phyloP scores from a whole-genome alignment of 2,888 invertebrate genomes.

The Chloroclystis v-ata region DNA sequence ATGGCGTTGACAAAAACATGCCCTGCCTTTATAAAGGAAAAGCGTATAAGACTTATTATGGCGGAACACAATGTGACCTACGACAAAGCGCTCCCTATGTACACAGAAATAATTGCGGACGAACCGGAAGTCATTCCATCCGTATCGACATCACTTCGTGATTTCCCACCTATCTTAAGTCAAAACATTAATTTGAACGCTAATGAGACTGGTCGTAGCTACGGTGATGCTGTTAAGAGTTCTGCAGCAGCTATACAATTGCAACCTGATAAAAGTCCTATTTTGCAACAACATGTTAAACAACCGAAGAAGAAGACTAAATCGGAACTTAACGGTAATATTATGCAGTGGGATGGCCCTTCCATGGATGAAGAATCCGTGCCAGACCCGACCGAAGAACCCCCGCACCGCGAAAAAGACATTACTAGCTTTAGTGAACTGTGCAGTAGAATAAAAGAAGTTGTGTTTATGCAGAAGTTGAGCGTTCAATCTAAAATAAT shows the following conservation, averaged over 20 bases:
- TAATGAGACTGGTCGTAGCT: background rate
- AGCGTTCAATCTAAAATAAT: background rate
- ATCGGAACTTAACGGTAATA: background rate
- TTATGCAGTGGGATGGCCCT: background rate
- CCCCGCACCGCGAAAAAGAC: background rate
- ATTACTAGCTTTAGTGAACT: background rate
- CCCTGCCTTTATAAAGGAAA: slow-evolving; percentile 10
- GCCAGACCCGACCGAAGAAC: background rate
- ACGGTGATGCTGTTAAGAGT: background rate
- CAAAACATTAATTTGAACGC: background rate
- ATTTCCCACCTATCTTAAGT: background rate
- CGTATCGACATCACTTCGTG: background rate
- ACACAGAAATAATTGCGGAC: background rate
- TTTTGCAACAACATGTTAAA: background rate
- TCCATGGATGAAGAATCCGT: background rate
- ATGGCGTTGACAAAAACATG: slow-evolving; percentile 9
- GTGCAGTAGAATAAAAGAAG: background rate
- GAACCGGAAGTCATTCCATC: background rate
- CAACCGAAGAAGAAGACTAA: background rate
- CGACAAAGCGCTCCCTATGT: background rate
- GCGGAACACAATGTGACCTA: slow-evolving; percentile 12
- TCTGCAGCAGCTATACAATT: background rate
- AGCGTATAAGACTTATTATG: slow-evolving; percentile 6
- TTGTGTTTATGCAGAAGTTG: background rate
- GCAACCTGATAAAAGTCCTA: background rate